Evolutionary conservation across 2,888 invertebrate genomes (phyloP).

Genomic region (Aplocera efformata): DNA sequence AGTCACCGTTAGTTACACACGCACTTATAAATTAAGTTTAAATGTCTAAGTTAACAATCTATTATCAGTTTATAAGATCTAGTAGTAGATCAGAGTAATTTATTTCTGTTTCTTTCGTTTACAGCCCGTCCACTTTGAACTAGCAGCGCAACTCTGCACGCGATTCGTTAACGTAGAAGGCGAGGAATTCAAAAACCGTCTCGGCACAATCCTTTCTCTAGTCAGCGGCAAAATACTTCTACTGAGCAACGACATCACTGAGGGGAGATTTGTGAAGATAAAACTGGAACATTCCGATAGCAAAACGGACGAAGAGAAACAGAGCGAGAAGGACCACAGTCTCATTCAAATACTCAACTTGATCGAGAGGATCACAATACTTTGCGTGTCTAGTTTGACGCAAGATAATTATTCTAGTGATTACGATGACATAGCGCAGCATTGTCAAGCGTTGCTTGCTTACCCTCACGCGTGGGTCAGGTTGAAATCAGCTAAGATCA

Average conservation of each 20-base stretch:
- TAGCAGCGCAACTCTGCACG: conserved; percentile 89
- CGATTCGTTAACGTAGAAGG: conserved; percentile 90
- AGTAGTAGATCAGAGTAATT: no score
- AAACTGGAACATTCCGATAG: conserved; percentile 58
- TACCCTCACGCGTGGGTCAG: conserved; percentile 95
- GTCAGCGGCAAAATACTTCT: conserved; percentile 75
- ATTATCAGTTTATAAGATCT: no score
- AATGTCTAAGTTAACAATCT: no score
- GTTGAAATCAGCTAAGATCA: conserved; percentile 86
- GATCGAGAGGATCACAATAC: conserved; percentile 83
- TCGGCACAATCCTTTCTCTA: conserved; percentile 82
- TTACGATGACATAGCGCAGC: conserved; percentile 82
- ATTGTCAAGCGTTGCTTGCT: conserved; percentile 85
- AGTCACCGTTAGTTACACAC: no score
- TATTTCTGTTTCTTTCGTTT: no score
- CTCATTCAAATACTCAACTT: conserved; percentile 87
- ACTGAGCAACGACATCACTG: conserved; percentile 66
- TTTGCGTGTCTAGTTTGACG: conserved; percentile 82
- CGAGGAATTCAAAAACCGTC: conserved; percentile 83
- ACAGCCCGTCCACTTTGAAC: conserved; percentile 84
- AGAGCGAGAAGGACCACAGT: conserved; percentile 86
- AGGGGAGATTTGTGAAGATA: conserved; percentile 82
- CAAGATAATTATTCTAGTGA: conserved; percentile 64
- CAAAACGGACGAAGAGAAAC: conserved; percentile 78
- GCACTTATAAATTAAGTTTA: no score